Conservation (phyloP, 2,797 vertebrate genomes). For the Onychomys arenicola region DNA sequence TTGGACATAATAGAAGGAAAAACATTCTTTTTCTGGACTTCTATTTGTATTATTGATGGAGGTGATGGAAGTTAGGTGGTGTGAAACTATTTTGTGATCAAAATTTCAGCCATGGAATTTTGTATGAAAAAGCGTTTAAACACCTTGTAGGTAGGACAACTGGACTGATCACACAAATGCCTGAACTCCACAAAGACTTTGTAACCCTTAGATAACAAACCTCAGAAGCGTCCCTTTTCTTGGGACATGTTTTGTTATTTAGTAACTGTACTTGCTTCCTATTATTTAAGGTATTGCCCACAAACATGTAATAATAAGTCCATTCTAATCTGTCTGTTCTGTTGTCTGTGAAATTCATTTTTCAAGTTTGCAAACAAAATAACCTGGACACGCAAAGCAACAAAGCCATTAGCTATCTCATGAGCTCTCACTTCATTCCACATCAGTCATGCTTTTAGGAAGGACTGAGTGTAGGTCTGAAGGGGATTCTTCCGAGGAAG, state of each 20-base stretch:
- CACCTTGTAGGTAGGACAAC: not conserved
- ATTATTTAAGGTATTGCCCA: too few species aligned
- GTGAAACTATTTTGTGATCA: not conserved
- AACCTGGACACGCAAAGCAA: not conserved
- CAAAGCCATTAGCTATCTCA: not conserved
- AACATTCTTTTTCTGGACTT: not conserved
- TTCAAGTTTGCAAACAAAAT: too few species aligned
- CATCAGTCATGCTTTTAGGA: not conserved
- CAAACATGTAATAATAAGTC: not conserved
- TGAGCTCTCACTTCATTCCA: not conserved
- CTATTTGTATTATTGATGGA: not conserved
- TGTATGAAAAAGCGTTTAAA: not conserved
- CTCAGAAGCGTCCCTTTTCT: too few species aligned
- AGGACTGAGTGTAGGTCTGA: not conserved
- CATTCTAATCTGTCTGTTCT: not conserved
- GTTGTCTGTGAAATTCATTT: not conserved
- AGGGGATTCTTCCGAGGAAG: not conserved
- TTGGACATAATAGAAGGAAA: not conserved
- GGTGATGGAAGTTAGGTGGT: too few species aligned
- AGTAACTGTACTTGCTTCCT: not conserved
- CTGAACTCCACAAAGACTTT: not conserved
- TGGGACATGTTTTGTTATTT: not conserved
- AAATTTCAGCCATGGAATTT: not conserved
- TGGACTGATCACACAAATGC: too few species aligned
- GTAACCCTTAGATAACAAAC: not conserved